Conservation (phyloP, 64 coral and sea anemone species). For the Exaiptasia diaphana region DNA sequence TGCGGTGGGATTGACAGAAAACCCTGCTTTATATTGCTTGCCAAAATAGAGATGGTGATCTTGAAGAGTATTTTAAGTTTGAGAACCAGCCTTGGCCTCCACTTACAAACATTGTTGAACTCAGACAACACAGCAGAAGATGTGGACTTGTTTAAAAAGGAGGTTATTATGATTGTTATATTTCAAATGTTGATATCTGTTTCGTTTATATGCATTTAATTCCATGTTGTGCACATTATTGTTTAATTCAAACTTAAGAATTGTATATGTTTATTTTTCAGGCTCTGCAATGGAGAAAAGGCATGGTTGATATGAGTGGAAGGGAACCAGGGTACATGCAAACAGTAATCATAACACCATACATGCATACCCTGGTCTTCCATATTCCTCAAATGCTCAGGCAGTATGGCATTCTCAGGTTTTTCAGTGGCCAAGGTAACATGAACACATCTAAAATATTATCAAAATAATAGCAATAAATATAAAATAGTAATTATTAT, state of each 20-base stretch:
- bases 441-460: too few relatives aligned
- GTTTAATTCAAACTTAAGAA: too few relatives aligned
- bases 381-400: slow-evolving; percentile 29
- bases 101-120: neutral
- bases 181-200: too few relatives aligned
- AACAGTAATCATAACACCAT: slow-evolving; percentile 13
- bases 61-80: slow-evolving; percentile 20
- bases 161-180: too few relatives aligned
- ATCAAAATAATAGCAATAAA: too few relatives aligned
- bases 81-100: slow-evolving; percentile 21
- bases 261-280: too few relatives aligned
- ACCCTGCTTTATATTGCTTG: slow-evolving; percentile 22
- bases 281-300: slow-evolving; percentile 12
- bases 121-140: too few relatives aligned
- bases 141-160: too few relatives aligned
- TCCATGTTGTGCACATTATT: too few relatives aligned
- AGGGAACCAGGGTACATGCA: slow-evolving; percentile 15
- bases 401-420: neutral
- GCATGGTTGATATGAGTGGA: slow-evolving; percentile 13
- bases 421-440: slow-evolving; percentile 59
- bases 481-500: too few relatives aligned
- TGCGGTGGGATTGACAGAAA: slow-evolving; percentile 19
- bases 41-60: slow-evolving; percentile 11
- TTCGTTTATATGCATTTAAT: too few relatives aligned
- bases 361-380: slow-evolving; percentile 23